Base-by-base conservation (phyloP, 2,888 invertebrate genomes). In the Aquatica leii region DNA sequence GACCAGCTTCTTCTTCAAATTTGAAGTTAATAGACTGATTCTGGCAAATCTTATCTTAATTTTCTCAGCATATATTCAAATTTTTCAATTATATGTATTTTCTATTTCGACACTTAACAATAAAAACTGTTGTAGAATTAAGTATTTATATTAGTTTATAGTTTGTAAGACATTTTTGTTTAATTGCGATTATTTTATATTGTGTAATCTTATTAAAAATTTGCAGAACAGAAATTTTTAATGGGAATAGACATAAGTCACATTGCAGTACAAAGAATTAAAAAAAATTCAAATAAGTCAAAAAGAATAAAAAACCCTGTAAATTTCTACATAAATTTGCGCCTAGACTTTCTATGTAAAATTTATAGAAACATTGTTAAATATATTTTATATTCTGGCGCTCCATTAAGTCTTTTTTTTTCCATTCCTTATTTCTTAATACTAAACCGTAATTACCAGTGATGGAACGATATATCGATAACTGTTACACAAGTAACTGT, bases 301-400 rank as follows among this genome's bases (percentile, higher is more conserved):
- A 74, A 70, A 72, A 71, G 70, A 69, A 73, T 66, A 67, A 76
- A 75, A 76, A 77, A 77, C 71, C 68, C 66, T 64, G 72, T 73
- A 75, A 75, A 75, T 71, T 72, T 73, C 71, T 71, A 72, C 71
- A 72, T 69, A 71, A 72, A 73, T 72, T 73, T 69, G 78, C 79
- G 78, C 78, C 77, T 76, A 76, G 77, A 76, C 74, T 74, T 75
- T 74, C 69, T 73, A 74, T 75, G 74, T 71, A 74, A 69, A 73
- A 75, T 73, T 74, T 75, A 71, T 72, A 72, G 73, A 75, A 74
- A 72, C 67, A 74, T 71, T 73, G 74, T 76, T 76, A 77, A 79
- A 78, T 79, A 80, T 78, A 79, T 78, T 78, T 78, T 78, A 74
- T 75, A 77, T 77, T 77, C 76, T 78, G 78, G 76, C 69, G 78